Evolutionary conservation across 2,888 invertebrate genomes (phyloP).

Genomic region (Cataglyphis altisquamis): DNA sequence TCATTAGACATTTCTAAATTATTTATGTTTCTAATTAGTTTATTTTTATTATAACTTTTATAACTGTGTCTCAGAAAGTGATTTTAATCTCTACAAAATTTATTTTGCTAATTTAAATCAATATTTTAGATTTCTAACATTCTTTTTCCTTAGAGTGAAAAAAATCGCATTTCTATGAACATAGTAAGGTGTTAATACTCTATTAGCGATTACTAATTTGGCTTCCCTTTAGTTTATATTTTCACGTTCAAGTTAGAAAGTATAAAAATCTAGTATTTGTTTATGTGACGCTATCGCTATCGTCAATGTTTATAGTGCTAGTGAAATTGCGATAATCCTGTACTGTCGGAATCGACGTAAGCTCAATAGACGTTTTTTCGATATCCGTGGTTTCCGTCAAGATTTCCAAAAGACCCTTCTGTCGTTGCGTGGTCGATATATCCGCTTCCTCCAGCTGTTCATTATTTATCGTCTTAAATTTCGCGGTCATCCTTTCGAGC

Average conservation of each 20-base stretch:
- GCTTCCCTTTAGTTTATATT: not conserved
- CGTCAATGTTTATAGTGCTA: slow-evolving; percentile 1
- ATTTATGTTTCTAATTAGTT: not conserved
- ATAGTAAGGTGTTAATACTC: slow-evolving; percentile 19
- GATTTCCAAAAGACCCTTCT: slow-evolving; percentile 56
- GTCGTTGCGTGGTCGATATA: slow-evolving; percentile 22
- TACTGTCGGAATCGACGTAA: slow-evolving; percentile 25
- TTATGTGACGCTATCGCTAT: slow-evolving; percentile 29
- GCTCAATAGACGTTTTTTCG: slow-evolving; percentile 18
- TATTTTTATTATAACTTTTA: not conserved
- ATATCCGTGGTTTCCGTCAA: slow-evolving; percentile 44
- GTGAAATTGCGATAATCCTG: slow-evolving; percentile 37
- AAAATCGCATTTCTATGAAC: slow-evolving; percentile 1
- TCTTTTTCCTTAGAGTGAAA: not conserved
- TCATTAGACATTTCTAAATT: slow-evolving; percentile 21
- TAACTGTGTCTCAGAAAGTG: not conserved
- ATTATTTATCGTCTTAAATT: slow-evolving; percentile 27
- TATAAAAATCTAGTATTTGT: not conserved
- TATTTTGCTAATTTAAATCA: slow-evolving; percentile 19
- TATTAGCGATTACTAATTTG: slow-evolving; percentile 30
- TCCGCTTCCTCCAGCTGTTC: slow-evolving; percentile 10
- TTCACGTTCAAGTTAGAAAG: not conserved
- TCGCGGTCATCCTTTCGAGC: slow-evolving; percentile 52
- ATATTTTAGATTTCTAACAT: slow-evolving; percentile 4
- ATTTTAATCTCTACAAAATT: slow-evolving; percentile 15